Evolutionary conservation across 53 echinoderm and acorn worm species (phyloP).

Genomic region (Luidia sarsii): DNA sequence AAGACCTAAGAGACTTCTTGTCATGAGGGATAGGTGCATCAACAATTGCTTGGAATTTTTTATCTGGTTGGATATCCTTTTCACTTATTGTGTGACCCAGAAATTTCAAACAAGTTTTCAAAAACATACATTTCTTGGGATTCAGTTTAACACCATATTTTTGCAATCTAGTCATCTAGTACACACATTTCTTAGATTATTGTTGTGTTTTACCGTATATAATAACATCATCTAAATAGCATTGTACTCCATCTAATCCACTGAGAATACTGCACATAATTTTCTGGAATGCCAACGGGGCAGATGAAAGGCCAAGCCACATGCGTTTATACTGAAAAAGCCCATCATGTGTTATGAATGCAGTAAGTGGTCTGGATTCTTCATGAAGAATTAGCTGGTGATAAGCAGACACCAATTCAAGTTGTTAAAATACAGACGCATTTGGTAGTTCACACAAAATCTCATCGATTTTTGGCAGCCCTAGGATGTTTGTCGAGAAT

Average conservation of each 20-base stretch:
- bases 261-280: constrained; percentile 56
- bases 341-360: constrained; percentile 74
- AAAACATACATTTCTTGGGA: constrained; percentile 35
- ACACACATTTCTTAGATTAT: constrained; percentile 20
- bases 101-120: constrained; percentile 39
- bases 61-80: constrained; percentile 35
- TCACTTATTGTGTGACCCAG: constrained; percentile 50
- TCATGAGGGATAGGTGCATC: constrained; percentile 32
- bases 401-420: constrained; percentile 67
- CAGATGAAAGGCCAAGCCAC: constrained; percentile 70
- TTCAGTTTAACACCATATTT: constrained; percentile 45
- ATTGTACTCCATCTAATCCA: constrained; percentile 51
- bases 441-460: constrained; percentile 49
- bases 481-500: constrained; percentile 62
- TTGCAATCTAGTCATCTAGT: constrained; percentile 18
- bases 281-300: constrained; percentile 72
- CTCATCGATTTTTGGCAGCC: constrained; percentile 68
- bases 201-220: constrained; percentile 50
- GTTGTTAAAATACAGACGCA: constrained; percentile 50
- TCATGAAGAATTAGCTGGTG: constrained; percentile 62
- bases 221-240: constrained; percentile 71
- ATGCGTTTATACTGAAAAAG: constrained; percentile 61
- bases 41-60: constrained; percentile 29
- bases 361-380: constrained; percentile 58
- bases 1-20: constrained; percentile 27